Evolutionary conservation across 1,140 invertebrate genomes (phyloP).

Genomic region (Acromyrmex heyeri): DNA sequence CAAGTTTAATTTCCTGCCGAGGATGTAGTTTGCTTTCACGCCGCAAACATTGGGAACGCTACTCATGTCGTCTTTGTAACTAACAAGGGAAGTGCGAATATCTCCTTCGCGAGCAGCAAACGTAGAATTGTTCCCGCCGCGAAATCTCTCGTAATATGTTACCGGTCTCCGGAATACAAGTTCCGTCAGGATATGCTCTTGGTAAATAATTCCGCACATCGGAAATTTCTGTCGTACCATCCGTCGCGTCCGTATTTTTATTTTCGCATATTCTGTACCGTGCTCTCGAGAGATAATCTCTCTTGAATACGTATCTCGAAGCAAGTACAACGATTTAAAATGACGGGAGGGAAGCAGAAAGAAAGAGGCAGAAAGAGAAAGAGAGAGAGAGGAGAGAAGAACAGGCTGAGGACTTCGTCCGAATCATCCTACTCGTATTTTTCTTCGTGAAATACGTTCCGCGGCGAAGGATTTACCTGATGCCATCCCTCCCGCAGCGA

Average conservation of each 20-base stretch:
- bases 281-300: conserved; percentile 55
- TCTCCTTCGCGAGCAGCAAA: conserved; percentile 29
- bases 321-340: conserved; percentile 65
- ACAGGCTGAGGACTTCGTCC: conserved; percentile 41
- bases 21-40: conserved; percentile 46
- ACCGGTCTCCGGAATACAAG: conserved; percentile 17
- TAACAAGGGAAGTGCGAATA: conserved; percentile 46
- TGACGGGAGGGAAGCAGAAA: neutral
- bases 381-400: neutral
- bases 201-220: conserved; percentile 58
- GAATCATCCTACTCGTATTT: conserved; percentile 72
- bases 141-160: conserved; percentile 53
- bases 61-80: conserved; percentile 57
- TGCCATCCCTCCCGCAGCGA: conserved; percentile 65
- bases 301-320: conserved; percentile 42
- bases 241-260: conserved; percentile 49
- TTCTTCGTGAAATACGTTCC: conserved; percentile 72
- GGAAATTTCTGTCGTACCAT: conserved; percentile 52
- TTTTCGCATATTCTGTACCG: conserved; percentile 22
- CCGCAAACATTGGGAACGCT: conserved; percentile 41
- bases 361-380: neutral
- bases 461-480: conserved; percentile 74
- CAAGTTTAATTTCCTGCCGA: conserved; percentile 59
- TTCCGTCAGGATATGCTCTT: conserved; percentile 19
- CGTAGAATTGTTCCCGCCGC: conserved; percentile 43